Base-by-base conservation (phyloP, 2,888 invertebrate genomes). In the Ormyrus nitidulus region DNA sequence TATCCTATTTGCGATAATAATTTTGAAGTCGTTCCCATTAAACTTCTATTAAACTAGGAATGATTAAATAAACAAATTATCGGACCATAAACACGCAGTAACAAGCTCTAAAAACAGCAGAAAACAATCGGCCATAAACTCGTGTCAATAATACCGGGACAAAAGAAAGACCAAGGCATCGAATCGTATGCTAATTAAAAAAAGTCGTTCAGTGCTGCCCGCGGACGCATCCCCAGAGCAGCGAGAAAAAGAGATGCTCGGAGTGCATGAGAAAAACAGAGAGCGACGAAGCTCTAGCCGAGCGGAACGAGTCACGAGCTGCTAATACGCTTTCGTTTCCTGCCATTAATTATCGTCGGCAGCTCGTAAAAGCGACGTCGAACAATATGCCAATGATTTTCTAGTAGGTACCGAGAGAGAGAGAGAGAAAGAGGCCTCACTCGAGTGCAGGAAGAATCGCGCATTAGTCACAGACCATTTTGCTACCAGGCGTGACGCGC, bases 401-500 rank as follows among this genome's bases (percentile, higher is more conserved):
- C 86, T 83, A 85, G 85, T 84, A 84, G 83, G 79, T 70, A 74
- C 54, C n/a, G 80, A 78, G 62, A 70, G 54, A 68, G 62, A 56
- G 69, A 58, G 62, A 74, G 49, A 58, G 34, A 51, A 34, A 49
- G 48, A 65, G 65, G 68, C 79, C 79, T 72, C 46, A 44, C 84
- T 82, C 78, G 68, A 85, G 84, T 82, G 83, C 83, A 84, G 83
- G 84, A 83, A 85, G 85, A 86, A 86, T 85, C 85, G 83, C 83
- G 85, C 86, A 89, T 90, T 90, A 90, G 90, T 89, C 89, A 90
- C 89, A 89, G 88, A 85, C 88, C 87, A 90, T 90, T 90, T 89
- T 89, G 87, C 87, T 86, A 89, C 86, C 89, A 89, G 89, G 88
- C 90, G 90, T 90, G 90, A 90, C 90, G 89, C 51, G 53, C 53